These are phyloP conservation scores for Epizoanthus scotinus DNA, from an alignment of 92 coral and sea anemone species.

Conservation along the genomic window DNA sequence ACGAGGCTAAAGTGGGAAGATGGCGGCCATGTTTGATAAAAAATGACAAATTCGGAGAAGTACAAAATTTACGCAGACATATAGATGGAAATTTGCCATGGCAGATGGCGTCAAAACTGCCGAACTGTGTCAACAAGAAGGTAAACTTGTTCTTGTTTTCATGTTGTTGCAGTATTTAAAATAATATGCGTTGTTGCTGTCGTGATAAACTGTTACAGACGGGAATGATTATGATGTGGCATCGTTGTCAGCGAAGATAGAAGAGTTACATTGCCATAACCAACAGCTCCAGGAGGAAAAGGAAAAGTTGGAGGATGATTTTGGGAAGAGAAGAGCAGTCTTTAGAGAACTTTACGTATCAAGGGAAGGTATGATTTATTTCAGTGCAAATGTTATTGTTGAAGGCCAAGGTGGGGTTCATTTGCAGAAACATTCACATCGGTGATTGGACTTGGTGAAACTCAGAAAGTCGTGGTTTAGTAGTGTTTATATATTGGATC, in stretches of 20 bases:
- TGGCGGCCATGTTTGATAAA: constrained; percentile 70
- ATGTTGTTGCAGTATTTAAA: not conserved
- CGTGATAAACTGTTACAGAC: constrained; percentile 54
- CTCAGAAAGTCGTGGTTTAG: not conserved
- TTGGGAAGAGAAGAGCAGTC: constrained; percentile 91
- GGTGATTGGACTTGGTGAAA: not conserved
- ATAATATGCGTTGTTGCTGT: constrained; percentile 2
- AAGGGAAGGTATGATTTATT: constrained; percentile 78
- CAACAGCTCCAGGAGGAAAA: constrained; percentile 59
- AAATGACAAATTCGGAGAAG: not conserved
- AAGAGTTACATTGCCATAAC: constrained; percentile 65
- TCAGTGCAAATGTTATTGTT: not conserved
- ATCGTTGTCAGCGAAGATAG: constrained; percentile 61
- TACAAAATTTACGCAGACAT: constrained; percentile 40
- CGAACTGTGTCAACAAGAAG: constrained; percentile 38
- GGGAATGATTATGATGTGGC: constrained; percentile 44
- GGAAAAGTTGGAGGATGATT: constrained; percentile 81
- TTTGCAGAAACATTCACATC: not conserved
- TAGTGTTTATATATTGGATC: no score
- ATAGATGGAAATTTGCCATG: constrained; percentile 44
- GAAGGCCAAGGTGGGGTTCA: not conserved
- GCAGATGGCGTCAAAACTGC: constrained; percentile 39
- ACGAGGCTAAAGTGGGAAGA: constrained; percentile 72
- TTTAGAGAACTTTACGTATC: constrained; percentile 86
- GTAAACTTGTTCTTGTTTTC: not conserved